Conservation (phyloP, 2,797 vertebrate genomes). For the Erethizon dorsatum region DNA sequence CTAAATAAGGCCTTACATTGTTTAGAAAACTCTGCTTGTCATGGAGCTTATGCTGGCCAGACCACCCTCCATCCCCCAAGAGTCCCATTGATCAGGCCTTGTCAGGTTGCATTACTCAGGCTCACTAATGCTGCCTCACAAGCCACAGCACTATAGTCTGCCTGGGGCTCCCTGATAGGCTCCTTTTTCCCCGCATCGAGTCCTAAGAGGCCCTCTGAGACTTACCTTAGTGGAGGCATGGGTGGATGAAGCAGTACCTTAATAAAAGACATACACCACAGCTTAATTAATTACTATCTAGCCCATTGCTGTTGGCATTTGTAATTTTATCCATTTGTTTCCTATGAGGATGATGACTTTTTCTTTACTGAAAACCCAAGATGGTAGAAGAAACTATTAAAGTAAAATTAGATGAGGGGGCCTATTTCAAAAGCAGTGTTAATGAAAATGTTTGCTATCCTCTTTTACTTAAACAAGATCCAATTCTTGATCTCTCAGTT, state of each 20-base stretch:
- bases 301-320: constrained; percentile 25
- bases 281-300: constrained; percentile 66
- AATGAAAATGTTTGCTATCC: constrained; percentile 19
- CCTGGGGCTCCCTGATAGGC: constrained; percentile 52
- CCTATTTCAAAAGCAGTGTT: constrained; percentile 55
- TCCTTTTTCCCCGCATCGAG: constrained; percentile 24
- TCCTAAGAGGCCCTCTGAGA: constrained; percentile 68
- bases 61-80: background rate
- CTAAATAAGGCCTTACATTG: constrained; percentile 73
- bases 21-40: constrained; percentile 80
- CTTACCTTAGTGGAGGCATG: constrained; percentile 68
- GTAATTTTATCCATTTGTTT: constrained; percentile 74
- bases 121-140: constrained; percentile 74
- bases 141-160: background rate
- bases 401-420: background rate
- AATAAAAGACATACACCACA: constrained; percentile 76
- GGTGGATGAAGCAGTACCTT: constrained; percentile 57
- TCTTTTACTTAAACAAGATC: constrained; percentile 55
- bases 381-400: constrained; percentile 17
- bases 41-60: constrained; percentile 69
- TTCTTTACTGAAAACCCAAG: constrained; percentile 55
- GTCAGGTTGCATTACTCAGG: constrained; percentile 77
- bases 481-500: constrained; percentile 40
- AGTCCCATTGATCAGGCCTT: constrained; percentile 72
- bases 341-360: constrained; percentile 51